Evolutionary conservation across 1,140 invertebrate species (phyloP), one percentile per base, ranked within the genome.

Genomic region (Calephelis virginiensis): DNA sequence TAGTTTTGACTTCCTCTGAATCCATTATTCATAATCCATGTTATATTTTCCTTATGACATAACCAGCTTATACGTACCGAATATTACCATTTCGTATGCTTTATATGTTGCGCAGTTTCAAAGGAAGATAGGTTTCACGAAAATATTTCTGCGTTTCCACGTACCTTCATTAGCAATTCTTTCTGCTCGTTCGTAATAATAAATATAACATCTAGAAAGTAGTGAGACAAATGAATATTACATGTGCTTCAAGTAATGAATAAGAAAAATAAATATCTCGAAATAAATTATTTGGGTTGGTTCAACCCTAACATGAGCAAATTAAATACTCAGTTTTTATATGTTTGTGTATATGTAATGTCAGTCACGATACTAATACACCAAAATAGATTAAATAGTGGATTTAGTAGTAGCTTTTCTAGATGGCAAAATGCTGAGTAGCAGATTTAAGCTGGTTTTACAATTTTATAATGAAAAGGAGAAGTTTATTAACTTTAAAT

Each of bases 31-130:
- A 59, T 37, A 59, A 59, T 56, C 50, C 50, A 37, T 38, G 12
- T 59, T 59, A 59, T 59, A 59, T 59, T 59, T 59, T 59, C 28
- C 37, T 59, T n/a, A 59, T 59, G 37, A 56, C 17, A 59, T 56
- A 56, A 37, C 50, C 12, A 12, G 28, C 10, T 17, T 37, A 28
- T 13, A 28, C 14, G 14, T 28, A 17, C 8, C 10, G 14, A 53
- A 53, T 56, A 56, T 56, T 17, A 53, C 17, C 28, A 37, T 6
- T 28, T 28, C 37, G 50, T 56, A 56, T 56, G 17, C 50, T 10
- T 28, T 37, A 10, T 56, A 37, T 28, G 9, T 56, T 56, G 50
- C 50, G 28, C 50, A 53, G 17, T 56, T 56, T 28, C 50, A 56
- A 56, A 56, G 50, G 12, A 56, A 56, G 17, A 56, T 56, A 56